Conservation (phyloP, 2,113 vertebrate genomes). For the Cathartes aura region DNA sequence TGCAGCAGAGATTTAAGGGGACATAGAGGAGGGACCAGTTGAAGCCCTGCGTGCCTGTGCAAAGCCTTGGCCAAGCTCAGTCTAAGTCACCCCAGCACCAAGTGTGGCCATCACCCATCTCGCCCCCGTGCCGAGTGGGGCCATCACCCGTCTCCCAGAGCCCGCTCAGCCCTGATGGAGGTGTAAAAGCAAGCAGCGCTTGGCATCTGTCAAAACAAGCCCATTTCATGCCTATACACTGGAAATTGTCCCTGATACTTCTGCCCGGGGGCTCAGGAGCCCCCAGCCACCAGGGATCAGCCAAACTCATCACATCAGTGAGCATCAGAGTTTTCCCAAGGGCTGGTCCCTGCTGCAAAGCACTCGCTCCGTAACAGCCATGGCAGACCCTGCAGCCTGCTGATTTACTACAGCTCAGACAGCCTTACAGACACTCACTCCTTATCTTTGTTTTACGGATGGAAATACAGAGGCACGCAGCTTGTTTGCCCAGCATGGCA, state of each 20-base stretch:
- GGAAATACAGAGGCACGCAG: background rate
- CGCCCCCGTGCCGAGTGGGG: rapidly evolving
- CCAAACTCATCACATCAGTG: background rate
- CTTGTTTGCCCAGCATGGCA: background rate
- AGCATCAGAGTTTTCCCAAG: background rate
- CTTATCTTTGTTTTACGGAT: background rate
- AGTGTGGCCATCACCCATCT: background rate
- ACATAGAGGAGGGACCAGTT: background rate
- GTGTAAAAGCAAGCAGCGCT: background rate
- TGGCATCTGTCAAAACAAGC: background rate
- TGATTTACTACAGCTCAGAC: background rate
- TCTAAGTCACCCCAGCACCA: rapidly evolving
- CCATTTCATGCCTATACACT: background rate
- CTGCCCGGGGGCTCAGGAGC: background rate
- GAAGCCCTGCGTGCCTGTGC: background rate
- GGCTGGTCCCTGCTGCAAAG: background rate
- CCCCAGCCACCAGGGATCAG: background rate
- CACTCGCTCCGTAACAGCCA: rapidly evolving
- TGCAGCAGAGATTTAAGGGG: background rate
- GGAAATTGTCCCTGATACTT: background rate
- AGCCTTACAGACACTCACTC: background rate
- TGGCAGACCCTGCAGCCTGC: background rate
- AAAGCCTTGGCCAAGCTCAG: background rate
- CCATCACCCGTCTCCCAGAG: background rate
- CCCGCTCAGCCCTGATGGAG: background rate